A percentile compares a stretch with the other conserved stretches of the same genome.
Conservation (phyloP, 1,140 invertebrate genomes). For the Monochamus saltuarius region DNA sequence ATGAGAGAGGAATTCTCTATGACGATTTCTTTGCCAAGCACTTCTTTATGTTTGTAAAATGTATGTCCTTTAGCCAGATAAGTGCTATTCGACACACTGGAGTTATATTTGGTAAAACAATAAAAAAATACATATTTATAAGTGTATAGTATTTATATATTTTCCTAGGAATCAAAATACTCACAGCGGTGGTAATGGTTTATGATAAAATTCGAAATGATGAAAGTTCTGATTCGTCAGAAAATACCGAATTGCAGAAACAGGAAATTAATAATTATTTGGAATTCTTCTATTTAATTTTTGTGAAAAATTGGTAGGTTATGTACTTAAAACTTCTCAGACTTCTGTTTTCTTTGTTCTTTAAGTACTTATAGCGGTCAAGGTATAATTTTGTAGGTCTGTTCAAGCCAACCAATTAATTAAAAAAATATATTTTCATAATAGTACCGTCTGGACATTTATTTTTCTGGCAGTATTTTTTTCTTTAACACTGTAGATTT, state of each 20-base stretch:
- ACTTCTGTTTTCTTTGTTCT: no score
- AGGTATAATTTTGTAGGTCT: no score
- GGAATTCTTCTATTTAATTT: slow-evolving; percentile 24
- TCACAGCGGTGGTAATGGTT: slow-evolving; percentile 14
- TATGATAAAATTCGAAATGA: slow-evolving; percentile 1
- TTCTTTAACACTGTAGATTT: no score
- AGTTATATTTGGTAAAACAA: slow-evolving; percentile 14
- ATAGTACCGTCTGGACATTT: no score
- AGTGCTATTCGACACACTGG: slow-evolving; percentile 16
- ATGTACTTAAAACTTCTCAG: background rate
- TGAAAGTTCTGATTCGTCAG: slow-evolving; percentile 5
- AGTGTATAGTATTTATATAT: background rate
- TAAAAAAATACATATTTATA: no score
- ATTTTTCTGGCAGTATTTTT: no score
- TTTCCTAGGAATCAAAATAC: slow-evolving; percentile 16
- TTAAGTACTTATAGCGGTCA: no score
- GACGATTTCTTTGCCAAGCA: slow-evolving; percentile 5
- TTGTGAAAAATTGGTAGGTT: slow-evolving; percentile 20
- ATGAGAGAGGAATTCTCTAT: slow-evolving; percentile 14
- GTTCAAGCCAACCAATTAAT: no score
- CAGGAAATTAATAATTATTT: slow-evolving; percentile 7
- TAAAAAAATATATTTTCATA: no score
- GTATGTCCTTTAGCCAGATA: slow-evolving; percentile 16
- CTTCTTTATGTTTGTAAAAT: slow-evolving; percentile 11
- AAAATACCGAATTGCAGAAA: background rate